Conservation (phyloP, 1,140 invertebrate genomes). For the Leguminivora glycinivorella region DNA sequence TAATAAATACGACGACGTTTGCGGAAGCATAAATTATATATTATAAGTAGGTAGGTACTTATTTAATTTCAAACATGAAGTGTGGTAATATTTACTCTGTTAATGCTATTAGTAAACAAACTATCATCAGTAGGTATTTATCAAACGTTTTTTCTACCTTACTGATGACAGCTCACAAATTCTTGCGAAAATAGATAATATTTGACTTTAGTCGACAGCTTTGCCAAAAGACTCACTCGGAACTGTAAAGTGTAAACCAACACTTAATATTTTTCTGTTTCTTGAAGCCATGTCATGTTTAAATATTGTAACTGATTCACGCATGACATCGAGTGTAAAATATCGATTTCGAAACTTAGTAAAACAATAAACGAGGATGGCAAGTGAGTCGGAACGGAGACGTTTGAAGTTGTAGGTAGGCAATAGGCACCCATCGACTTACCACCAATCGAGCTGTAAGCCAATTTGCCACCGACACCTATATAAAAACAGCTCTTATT, state of each 20-base stretch:
- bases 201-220: not conserved
- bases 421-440: too few relatives aligned
- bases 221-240: not conserved
- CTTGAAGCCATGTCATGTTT: not conserved
- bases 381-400: too few relatives aligned
- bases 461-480: too few relatives aligned
- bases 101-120: constrained; percentile 15
- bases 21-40: not conserved
- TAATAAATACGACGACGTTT: not conserved
- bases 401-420: too few relatives aligned
- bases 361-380: too few relatives aligned
- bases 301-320: not conserved
- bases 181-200: not conserved
- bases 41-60: not conserved
- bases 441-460: too few relatives aligned
- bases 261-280: too few relatives aligned
- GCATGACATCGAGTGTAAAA: too few relatives aligned
- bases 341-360: too few relatives aligned
- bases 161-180: not conserved
- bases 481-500: too few relatives aligned
- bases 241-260: too few relatives aligned
- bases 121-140: not conserved
- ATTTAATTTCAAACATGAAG: not conserved
- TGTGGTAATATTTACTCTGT: constrained; percentile 1
- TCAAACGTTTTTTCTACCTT: not conserved